Evolutionary conservation across 2,113 vertebrate species (phyloP).

Genomic region (Nanorana parkeri): DNA sequence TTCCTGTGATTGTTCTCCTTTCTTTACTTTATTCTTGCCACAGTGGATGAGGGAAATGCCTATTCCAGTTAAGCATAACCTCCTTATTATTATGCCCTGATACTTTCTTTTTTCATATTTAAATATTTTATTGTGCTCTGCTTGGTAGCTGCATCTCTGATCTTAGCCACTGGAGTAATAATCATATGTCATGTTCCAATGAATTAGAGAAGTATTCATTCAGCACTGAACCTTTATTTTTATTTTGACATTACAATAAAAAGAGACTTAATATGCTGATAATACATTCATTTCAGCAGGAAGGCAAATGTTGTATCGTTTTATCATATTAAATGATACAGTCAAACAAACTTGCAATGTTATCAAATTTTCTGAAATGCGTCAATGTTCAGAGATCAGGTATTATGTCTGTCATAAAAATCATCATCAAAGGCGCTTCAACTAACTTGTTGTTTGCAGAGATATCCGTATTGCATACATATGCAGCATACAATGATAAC

Average conservation of each 20-base stretch:
- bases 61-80: conserved; percentile 28
- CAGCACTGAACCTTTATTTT: conserved; percentile 19
- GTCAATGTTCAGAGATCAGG: too few relatives aligned
- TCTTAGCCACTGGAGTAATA: conserved; percentile 39
- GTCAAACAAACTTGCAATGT: too few relatives aligned
- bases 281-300: conserved; percentile 3
- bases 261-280: neutral
- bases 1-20: conserved; percentile 31
- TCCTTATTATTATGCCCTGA: conserved; percentile 42
- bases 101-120: conserved; percentile 37
- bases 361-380: too few relatives aligned
- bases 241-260: conserved; percentile 13
- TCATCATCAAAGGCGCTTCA: too few relatives aligned
- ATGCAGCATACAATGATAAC: too few relatives aligned
- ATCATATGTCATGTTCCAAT: conserved; percentile 45
- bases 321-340: too few relatives aligned
- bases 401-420: too few relatives aligned
- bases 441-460: too few relatives aligned
- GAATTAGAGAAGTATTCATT: conserved; percentile 23
- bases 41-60: conserved; percentile 32
- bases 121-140: conserved; percentile 44
- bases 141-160: conserved; percentile 27
- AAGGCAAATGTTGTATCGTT: too few relatives aligned
- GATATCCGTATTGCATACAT: too few relatives aligned
- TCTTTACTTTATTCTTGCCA: conserved; percentile 35